These are phyloP conservation scores for Danio aesculapii DNA, from an alignment of 2,797 vertebrate species.

Conservation along the genomic window DNA sequence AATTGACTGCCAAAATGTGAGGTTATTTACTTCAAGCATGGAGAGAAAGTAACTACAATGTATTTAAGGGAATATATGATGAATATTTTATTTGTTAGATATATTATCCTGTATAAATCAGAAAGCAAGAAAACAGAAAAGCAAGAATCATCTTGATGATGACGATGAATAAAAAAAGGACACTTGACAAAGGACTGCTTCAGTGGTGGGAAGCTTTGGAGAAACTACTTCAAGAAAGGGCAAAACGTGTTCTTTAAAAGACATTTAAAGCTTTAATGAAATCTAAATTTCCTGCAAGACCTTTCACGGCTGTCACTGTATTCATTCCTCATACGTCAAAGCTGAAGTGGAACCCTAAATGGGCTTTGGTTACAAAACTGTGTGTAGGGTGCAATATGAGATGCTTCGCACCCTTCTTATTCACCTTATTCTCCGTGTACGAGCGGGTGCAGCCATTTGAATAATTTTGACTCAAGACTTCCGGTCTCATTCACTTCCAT, in stretches of 20 bases:
- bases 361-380: background rate
- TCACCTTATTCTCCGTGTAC: too few species aligned
- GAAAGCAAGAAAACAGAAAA: background rate
- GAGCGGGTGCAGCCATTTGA: too few species aligned
- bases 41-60: background rate
- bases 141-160: background rate
- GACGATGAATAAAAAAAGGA: background rate
- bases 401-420: background rate
- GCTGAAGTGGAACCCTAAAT: background rate
- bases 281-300: background rate
- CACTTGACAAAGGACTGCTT: background rate
- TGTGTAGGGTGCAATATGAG: background rate
- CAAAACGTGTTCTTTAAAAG: background rate
- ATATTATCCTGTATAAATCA: background rate
- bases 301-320: background rate
- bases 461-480: too few species aligned
- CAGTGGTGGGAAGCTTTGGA: background rate
- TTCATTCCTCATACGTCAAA: background rate
- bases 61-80: background rate
- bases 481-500: too few species aligned
- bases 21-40: background rate
- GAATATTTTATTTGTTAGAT: background rate
- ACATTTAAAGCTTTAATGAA: background rate
- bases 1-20: background rate
- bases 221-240: background rate